Conservation (phyloP, 2,888 invertebrate species). For the Drosophila macrospina region DNA sequence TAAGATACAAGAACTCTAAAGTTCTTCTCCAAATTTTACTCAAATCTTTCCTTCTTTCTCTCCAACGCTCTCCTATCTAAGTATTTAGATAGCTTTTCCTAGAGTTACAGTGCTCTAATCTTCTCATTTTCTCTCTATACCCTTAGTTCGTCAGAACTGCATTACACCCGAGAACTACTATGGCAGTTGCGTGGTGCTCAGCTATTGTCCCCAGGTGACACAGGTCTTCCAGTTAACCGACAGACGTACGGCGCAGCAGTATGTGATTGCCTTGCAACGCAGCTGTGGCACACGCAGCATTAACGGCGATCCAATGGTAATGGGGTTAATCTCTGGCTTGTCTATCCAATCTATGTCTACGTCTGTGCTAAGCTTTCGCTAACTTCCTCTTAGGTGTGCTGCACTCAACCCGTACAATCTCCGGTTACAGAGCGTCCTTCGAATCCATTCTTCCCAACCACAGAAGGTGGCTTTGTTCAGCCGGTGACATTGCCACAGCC, state of each 20-base stretch:
- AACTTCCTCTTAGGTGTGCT: conserved; percentile 74
- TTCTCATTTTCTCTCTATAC: too few species aligned
- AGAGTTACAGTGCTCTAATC: too few species aligned
- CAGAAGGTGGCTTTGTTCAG: conserved; percentile 38
- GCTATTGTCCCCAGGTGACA: conserved; percentile 79
- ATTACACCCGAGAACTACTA: conserved; percentile 82
- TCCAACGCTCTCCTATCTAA: too few species aligned
- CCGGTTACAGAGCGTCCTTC: conserved; percentile 54
- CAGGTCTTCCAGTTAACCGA: conserved; percentile 74
- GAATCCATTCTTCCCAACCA: conserved; percentile 60
- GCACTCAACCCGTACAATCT: conserved; percentile 67
- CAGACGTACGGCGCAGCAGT: conserved; percentile 72
- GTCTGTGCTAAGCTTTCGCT: conserved; percentile 5
- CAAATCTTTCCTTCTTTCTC: too few species aligned
- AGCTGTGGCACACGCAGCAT: conserved; percentile 80
- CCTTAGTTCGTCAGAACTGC: conserved; percentile 73
- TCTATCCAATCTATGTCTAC: conserved; percentile 18
- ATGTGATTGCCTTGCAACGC: conserved; percentile 77
- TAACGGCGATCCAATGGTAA: conserved; percentile 84
- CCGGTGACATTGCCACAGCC: conserved; percentile 7
- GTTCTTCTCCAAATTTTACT: too few species aligned
- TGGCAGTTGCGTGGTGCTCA: conserved; percentile 81
- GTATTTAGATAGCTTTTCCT: too few species aligned
- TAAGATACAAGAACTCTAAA: too few species aligned
- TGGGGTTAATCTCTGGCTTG: conserved; percentile 5